A percentile compares a stretch with the other conserved stretches of the same genome.
Evolutionary conservation across 2,797 vertebrate genomes (phyloP).

Genomic region (Chaetodon trifasciatus): DNA sequence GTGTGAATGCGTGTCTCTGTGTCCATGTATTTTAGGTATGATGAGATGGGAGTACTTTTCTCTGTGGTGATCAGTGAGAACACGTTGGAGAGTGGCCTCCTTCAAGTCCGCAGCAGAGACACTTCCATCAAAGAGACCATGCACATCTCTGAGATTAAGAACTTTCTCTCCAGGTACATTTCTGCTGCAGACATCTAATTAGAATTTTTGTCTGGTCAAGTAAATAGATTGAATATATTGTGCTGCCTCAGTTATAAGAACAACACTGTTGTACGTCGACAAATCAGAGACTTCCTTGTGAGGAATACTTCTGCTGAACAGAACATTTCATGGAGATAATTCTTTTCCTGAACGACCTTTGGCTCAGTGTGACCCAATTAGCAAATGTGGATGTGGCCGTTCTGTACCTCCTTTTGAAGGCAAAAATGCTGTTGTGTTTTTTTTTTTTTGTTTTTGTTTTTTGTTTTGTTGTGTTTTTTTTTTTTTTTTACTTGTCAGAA

Average conservation of each 20-base stretch:
- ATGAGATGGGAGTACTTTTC: constrained; percentile 97
- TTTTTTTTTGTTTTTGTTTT: too few species aligned
- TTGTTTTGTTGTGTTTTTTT: too few species aligned
- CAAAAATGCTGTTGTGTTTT: not conserved
- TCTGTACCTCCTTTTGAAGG: too few species aligned
- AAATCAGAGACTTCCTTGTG: not conserved
- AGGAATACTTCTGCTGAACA: not conserved
- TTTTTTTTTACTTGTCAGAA: not conserved
- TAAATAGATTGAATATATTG: not conserved
- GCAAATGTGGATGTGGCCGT: not conserved
- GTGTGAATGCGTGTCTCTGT: not conserved
- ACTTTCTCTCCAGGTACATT: constrained; percentile 91
- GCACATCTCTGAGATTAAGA: constrained; percentile 93
- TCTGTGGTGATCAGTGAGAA: constrained; percentile 88
- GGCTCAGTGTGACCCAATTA: not conserved
- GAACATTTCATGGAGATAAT: not conserved
- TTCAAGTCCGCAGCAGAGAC: constrained; percentile 93
- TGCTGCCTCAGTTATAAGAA: not conserved
- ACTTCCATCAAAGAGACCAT: constrained; percentile 95
- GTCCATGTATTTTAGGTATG: constrained; percentile 86
- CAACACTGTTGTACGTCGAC: not conserved
- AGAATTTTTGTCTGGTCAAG: not conserved
- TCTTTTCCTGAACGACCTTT: not conserved
- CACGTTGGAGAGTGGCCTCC: constrained; percentile 93
- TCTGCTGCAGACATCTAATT: constrained; percentile 84